Evolutionary conservation across 1,140 invertebrate genomes (phyloP).

Genomic region (Akabosia matsudoensis): DNA sequence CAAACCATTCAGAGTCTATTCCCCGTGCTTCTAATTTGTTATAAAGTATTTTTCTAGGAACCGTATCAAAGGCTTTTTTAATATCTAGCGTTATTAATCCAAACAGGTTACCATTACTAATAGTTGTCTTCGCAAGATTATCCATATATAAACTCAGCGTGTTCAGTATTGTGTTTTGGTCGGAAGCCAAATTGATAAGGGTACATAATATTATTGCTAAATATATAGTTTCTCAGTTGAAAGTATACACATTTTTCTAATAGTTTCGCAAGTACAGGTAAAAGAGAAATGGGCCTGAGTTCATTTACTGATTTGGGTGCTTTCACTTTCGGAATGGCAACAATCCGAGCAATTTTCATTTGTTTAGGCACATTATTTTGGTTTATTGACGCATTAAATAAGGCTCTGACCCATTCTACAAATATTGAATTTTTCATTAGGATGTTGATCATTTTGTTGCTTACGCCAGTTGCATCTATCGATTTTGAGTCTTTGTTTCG

Average conservation of each 20-base stretch:
- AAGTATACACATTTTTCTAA: conserved; percentile 10
- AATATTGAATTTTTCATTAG: neutral
- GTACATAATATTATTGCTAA: neutral
- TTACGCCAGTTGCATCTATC: too few species aligned
- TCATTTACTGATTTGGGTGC: neutral
- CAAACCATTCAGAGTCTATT: conserved; percentile 26
- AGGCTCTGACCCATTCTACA: neutral
- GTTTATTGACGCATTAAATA: neutral
- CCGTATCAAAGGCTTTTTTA: conserved; percentile 27
- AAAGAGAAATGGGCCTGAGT: neutral
- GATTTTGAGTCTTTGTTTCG: too few species aligned
- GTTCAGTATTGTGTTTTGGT: neutral
- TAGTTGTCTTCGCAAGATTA: neutral
- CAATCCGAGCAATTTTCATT: neutral
- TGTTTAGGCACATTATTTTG: neutral
- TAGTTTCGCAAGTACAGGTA: neutral
- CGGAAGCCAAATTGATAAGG: neutral
- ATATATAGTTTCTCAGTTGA: neutral
- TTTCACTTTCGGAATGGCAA: neutral
- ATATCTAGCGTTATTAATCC: conserved; percentile 19
- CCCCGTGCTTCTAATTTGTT: conserved; percentile 11
- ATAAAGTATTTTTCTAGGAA: conserved; percentile 1
- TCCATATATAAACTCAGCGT: neutral
- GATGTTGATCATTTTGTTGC: neutral
- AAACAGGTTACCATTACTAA: neutral